Conservation (phyloP, 2,113 vertebrate species). For the Deroptyus accipitrinus region DNA sequence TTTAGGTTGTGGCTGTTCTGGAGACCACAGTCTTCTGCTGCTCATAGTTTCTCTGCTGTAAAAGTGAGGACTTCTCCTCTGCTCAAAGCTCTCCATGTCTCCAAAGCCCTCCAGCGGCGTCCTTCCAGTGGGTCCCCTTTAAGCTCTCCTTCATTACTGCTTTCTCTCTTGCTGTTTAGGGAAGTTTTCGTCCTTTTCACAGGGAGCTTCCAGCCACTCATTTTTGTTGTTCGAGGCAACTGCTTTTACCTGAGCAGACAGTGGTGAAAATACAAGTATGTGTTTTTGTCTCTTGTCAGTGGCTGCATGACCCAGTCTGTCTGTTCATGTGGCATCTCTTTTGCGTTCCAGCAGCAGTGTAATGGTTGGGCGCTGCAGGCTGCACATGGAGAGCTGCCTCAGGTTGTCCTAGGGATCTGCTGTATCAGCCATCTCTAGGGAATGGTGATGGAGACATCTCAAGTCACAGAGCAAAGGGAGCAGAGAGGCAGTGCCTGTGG, state of each 20-base stretch:
- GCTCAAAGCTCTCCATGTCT: neutral
- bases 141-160: neutral
- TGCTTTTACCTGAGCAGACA: neutral
- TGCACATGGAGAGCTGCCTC: accelerated
- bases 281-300: neutral
- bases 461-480: neutral
- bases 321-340: accelerated
- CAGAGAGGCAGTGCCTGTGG: neutral
- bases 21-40: neutral
- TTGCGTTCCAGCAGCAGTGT: accelerated
- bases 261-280: neutral
- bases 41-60: neutral
- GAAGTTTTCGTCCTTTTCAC: neutral
- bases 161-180: neutral
- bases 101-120: neutral
- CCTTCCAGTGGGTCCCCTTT: neutral
- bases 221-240: neutral
- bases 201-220: neutral
- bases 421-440: neutral
- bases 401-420: neutral
- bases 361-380: neutral
- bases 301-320: neutral
- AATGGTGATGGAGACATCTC: accelerated
- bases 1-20: neutral
- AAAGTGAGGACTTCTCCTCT: neutral